Evolutionary conservation across 1,140 invertebrate species (phyloP).

Genomic region (Aphaenogaster rudis): DNA sequence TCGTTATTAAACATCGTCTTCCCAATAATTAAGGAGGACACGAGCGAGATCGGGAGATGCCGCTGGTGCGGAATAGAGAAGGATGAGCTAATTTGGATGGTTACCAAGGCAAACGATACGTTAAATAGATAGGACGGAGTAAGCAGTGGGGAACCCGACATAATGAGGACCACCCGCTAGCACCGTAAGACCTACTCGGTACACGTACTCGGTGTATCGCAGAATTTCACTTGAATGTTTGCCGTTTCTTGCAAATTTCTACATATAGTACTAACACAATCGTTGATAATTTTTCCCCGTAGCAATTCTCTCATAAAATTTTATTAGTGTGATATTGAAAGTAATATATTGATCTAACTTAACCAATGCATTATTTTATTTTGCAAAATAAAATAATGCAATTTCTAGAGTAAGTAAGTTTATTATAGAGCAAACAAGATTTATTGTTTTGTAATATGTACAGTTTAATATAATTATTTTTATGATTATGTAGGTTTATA

Average conservation of each 20-base stretch:
- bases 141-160: conserved; percentile 80
- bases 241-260: conserved; percentile 10
- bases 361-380: background rate
- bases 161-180: conserved; percentile 87
- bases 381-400: background rate
- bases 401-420: background rate
- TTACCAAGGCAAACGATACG: conserved; percentile 87
- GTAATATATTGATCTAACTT: background rate
- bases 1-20: conserved; percentile 82
- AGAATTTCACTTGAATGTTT: conserved; percentile 56
- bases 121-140: conserved; percentile 86
- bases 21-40: conserved; percentile 81
- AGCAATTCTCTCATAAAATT: background rate
- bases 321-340: background rate
- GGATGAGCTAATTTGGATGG: conserved; percentile 86
- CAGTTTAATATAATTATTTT: background rate
- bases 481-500: background rate
- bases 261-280: background rate
- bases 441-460: background rate
- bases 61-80: conserved; percentile 68
- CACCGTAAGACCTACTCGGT: conserved; percentile 78
- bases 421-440: background rate
- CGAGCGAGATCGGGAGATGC: conserved; percentile 68
- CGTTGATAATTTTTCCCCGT: background rate
- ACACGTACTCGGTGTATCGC: conserved; percentile 79